Evolutionary conservation across 2,888 invertebrate genomes (phyloP), one percentile per base, ranked within the genome.

Genomic region (Craniophora ligustri): DNA sequence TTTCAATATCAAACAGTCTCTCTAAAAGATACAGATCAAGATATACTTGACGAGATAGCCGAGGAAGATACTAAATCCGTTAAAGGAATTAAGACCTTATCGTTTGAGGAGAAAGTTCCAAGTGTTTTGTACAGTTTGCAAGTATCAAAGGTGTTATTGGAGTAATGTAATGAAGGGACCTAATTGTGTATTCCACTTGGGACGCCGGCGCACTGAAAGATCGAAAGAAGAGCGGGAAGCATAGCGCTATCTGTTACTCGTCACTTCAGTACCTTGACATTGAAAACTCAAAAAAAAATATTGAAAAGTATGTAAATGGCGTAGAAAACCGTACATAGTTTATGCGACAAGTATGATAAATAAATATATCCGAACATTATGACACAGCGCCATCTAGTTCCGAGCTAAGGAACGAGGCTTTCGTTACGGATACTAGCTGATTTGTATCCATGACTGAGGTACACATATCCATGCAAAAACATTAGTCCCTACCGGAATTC

Each of bases 141-240:
- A 75, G 73, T 85, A 80, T 86, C 84, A 86, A 87, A 91, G 90
- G 91, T 92, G 91, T 91, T 91, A 90, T 90, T 91, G 85, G 86
- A 91, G 89, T 90, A 89, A 88, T 90, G 90, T 91, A 91, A 92
- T 90, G 91, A 90, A 90, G 91, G 89, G 86, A 80, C 85, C 89
- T 92, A 92, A 92, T 92, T 92, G 89, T 90, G 84, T 88, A 92
- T 92, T 91, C 91, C 85, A 78, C 84, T 85, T 84, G 88, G 87
- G 83, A 86, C 81, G 83, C 77, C 82, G 82, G 75, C 62, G 60
- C 79, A 67, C 76, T 81, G 75, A 80, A 82, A 88, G 87, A 88
- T 88, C 87, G 87, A 88, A 83, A 84, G 82, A 79, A 69, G 65
- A 80, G 79, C 78, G 84, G 81, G 80, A 82, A 78, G 67, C 65